Evolutionary conservation across 2,888 invertebrate genomes (phyloP).

Genomic region (Hololepta plana): DNA sequence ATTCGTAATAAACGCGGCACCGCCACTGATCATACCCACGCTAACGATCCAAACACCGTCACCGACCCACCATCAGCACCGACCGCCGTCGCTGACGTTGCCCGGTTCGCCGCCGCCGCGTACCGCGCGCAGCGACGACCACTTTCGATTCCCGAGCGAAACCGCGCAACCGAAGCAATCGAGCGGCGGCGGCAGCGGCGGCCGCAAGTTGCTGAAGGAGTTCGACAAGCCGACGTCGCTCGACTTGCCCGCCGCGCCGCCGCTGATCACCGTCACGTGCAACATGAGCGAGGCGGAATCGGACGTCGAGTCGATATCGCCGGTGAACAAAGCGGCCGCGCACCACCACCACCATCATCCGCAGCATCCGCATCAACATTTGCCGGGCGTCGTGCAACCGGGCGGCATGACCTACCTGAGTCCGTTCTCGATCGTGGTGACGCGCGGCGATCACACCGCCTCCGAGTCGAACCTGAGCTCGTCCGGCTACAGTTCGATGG

Average conservation of each 20-base stretch:
- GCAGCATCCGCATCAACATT: no score
- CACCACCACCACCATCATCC: no score
- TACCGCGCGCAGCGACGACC: conserved; percentile 18
- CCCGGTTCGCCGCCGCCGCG: conserved; percentile 40
- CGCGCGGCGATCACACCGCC: conserved; percentile 52
- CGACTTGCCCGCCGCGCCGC: conserved; percentile 43
- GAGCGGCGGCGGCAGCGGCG: no score
- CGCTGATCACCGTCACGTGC: conserved; percentile 55
- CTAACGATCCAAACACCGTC: conserved; percentile 50
- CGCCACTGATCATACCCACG: conserved; percentile 42
- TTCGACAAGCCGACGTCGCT: conserved; percentile 42
- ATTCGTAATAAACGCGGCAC: conserved; percentile 15
- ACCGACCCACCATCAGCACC: conserved; percentile 39
- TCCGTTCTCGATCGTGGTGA: conserved; percentile 57
- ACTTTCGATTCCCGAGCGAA: conserved; percentile 17
- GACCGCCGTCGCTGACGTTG: conserved; percentile 26
- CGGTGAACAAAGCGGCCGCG: conserved; percentile 30
- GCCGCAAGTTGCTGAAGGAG: conserved; percentile 38
- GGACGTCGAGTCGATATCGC: conserved; percentile 49
- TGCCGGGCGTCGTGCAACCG: conserved; percentile 30
- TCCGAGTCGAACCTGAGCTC: conserved; percentile 72
- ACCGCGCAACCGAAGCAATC: conserved; percentile 12
- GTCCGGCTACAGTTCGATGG: conserved; percentile 73
- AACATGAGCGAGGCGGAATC: conserved; percentile 60
- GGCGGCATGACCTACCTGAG: conserved; percentile 54